Evolutionary conservation across 1,140 invertebrate species (phyloP).

Genomic region (Macrobrachium nipponense): DNA sequence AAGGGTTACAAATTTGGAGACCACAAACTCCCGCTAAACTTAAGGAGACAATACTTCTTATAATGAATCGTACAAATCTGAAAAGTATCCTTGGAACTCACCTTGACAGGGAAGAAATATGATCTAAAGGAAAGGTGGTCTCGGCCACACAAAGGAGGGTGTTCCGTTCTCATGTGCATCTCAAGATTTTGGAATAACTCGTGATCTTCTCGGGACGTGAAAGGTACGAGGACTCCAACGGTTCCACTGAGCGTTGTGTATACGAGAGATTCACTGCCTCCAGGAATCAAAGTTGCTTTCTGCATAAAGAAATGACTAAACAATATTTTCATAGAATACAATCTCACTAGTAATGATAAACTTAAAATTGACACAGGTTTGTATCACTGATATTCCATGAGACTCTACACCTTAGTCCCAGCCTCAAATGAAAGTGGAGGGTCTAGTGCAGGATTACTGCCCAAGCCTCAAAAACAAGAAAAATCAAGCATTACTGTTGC

Average conservation of each 20-base stretch:
- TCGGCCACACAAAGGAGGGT: conserved; percentile 94
- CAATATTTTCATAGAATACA: background rate
- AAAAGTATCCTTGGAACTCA: conserved; percentile 67
- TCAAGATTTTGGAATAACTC: conserved; percentile 99
- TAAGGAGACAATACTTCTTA: too few relatives aligned
- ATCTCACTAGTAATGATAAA: background rate
- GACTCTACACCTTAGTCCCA: too few relatives aligned
- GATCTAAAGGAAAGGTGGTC: conserved; percentile 98
- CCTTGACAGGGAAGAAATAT: conserved; percentile 98
- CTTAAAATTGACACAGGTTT: too few relatives aligned
- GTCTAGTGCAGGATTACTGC: too few relatives aligned
- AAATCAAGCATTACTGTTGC: too few relatives aligned
- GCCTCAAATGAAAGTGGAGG: too few relatives aligned
- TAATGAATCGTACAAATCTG: too few relatives aligned
- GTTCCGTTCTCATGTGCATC: conserved; percentile 99
- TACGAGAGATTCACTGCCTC: conserved; percentile 94
- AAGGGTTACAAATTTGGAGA: too few relatives aligned
- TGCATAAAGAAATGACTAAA: conserved; percentile 70
- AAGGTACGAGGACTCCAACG: conserved; percentile 96
- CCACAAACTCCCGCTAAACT: too few relatives aligned
- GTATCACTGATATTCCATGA: too few relatives aligned
- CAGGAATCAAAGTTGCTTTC: conserved; percentile 96
- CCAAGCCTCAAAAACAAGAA: too few relatives aligned
- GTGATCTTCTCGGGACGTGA: conserved; percentile 97
- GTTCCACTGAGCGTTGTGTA: conserved; percentile 95